Evolutionary conservation across 2,888 invertebrate species (phyloP), one percentile per base, ranked within the genome.

Genomic region (Protonemura montana): DNA sequence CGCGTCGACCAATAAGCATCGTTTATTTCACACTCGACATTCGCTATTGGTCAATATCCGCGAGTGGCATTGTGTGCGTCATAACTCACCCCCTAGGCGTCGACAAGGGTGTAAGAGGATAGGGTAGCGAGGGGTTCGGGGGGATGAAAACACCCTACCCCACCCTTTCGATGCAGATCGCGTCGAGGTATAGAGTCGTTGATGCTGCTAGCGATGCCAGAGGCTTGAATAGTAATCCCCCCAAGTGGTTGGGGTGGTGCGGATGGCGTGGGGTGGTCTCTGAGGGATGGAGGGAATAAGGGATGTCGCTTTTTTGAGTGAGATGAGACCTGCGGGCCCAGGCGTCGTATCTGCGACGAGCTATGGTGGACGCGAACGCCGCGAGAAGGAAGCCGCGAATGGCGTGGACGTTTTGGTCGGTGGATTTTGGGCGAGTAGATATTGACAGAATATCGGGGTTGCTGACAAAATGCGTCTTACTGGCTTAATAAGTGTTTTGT

Each of bases 21-120:
- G 84, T 76, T 42, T 27, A 84, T 13, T 76, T 84, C 84, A 76
- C 84, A 84, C 84, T 59, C 84, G 59, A 29, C 26, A 29, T 25
- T 84, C 41, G 76, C n/a, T 59, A 84, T 84, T 84, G 84, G 84
- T 84, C 84, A 84, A 84, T 84, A 84, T 84, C 84, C 84, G 59
- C 59, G 84, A 76, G 84, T 84, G 84, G 76, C 84, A 84, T 84
- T 84, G 84, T 84, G 76, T 84, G 76, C 84, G 84, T 84, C 76
- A 84, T 30, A 76, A 27, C 29, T 76, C 59, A 27, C 76, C 59
- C 84, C 28, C 84, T n/a, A 6, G 27, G n/a, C 28, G 78, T 78
- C 27, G 28, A 26, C 28, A 25, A 78, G 78, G 78, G 26, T 26
- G 78, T 27, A 6, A 28, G 28, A 27, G 26, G 26, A 26, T 78